A percentile compares a stretch with the other conserved stretches of the same genome.
phyloP scores from a whole-genome alignment of 2,113 vertebrate species.

The Nothocercus nigrocapillus region DNA sequence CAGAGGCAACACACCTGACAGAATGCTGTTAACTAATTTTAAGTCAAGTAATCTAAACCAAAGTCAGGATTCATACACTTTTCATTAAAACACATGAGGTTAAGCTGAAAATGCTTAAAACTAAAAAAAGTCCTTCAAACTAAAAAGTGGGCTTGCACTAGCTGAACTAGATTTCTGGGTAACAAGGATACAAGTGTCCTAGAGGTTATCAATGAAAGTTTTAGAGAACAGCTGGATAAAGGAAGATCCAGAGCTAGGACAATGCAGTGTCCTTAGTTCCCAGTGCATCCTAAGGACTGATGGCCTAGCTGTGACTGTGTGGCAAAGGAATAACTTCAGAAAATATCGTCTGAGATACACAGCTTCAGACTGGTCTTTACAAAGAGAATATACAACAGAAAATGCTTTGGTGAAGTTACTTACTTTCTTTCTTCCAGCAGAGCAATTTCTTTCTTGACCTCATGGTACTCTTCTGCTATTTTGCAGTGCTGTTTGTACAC shows the following conservation, averaged over 20 bases:
- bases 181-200: neutral
- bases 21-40: neutral
- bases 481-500: constrained; percentile 96
- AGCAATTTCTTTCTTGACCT: constrained; percentile 93
- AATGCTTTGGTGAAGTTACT: constrained; percentile 64
- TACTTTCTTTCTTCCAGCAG: constrained; percentile 94
- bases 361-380: neutral
- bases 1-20: neutral
- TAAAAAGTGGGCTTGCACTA: neutral
- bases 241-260: neutral
- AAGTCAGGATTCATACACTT: neutral
- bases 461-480: constrained; percentile 94
- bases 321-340: neutral
- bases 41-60: neutral
- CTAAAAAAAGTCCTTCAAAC: neutral
- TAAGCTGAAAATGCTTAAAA: neutral
- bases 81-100: fast-evolving
- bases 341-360: neutral
- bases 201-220: neutral
- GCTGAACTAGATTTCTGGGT: neutral
- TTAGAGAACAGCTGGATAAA: neutral
- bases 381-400: neutral
- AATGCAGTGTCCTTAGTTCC: neutral
- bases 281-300: neutral
- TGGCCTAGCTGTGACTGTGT: neutral